These are phyloP conservation scores for Pionites leucogaster DNA, from an alignment of 2,113 vertebrate genomes.

Conservation along the genomic window DNA sequence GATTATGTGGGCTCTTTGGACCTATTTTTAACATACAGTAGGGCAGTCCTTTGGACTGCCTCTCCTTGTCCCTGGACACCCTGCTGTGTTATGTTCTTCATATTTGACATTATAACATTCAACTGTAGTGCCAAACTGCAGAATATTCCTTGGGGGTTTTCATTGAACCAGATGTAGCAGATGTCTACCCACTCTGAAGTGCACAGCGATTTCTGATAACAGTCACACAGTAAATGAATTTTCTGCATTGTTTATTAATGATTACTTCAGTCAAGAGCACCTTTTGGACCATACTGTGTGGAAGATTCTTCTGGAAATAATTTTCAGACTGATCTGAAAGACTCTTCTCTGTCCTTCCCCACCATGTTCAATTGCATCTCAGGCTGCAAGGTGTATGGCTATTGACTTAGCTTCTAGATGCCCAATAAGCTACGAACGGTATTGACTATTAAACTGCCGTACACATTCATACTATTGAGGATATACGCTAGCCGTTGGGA, in stretches of 20 bases:
- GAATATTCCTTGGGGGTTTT: constrained; percentile 42
- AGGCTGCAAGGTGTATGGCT: background rate
- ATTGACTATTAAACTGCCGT: background rate
- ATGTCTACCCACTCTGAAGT: constrained; percentile 39
- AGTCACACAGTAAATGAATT: background rate
- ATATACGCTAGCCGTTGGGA: background rate
- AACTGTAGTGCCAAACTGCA: constrained; percentile 16
- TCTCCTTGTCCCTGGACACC: constrained; percentile 72
- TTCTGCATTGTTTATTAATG: background rate
- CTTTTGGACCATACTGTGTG: background rate
- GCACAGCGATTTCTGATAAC: background rate
- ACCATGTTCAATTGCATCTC: background rate
- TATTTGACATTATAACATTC: constrained; percentile 68
- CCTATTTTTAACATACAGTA: too few relatives aligned
- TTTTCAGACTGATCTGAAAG: background rate
- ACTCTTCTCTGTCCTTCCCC: background rate
- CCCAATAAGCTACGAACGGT: background rate
- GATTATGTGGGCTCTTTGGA: too few relatives aligned
- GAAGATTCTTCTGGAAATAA: background rate
- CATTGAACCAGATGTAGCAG: constrained; percentile 57
- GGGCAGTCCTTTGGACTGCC: constrained; percentile 75
- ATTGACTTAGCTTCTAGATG: background rate
- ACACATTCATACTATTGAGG: background rate
- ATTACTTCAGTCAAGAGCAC: background rate
- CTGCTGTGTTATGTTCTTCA: constrained; percentile 63